These are phyloP conservation scores for Drosophila orena DNA, from an alignment of 1,140 invertebrate species.

Conservation along the genomic window DNA sequence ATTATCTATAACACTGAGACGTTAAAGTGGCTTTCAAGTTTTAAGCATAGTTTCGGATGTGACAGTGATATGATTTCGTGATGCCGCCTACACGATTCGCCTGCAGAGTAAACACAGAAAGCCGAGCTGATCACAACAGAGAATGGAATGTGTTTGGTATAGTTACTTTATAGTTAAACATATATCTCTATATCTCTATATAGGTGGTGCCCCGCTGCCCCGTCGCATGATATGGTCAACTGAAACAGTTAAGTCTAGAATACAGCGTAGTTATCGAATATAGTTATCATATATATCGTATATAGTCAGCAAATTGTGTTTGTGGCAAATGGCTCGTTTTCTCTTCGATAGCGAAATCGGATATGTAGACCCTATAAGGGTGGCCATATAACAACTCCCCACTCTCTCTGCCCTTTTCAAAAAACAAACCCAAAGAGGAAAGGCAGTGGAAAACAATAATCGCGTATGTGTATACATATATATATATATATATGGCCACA, in stretches of 20 bases:
- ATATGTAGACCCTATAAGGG: conserved; percentile 51
- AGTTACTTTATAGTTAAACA: conserved; percentile 9
- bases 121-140: conserved; percentile 59
- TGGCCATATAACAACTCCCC: neutral
- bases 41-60: conserved; percentile 37
- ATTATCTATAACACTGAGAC: conserved; percentile 41
- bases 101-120: conserved; percentile 67
- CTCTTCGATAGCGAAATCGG: conserved; percentile 60
- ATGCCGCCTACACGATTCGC: conserved; percentile 4
- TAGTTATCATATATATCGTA: conserved; percentile 25
- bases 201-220: conserved; percentile 53
- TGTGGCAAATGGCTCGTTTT: conserved; percentile 31
- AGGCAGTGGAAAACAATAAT: conserved; percentile 21
- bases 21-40: conserved; percentile 16
- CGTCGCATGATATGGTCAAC: conserved; percentile 47
- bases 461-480: too few species aligned
- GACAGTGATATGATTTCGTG: conserved; percentile 33
- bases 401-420: conserved; percentile 12
- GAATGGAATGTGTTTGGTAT: conserved; percentile 32
- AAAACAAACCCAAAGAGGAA: neutral
- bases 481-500: conserved; percentile 22
- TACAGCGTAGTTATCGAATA: conserved; percentile 26
- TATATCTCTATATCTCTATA: conserved; percentile 37
- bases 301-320: conserved; percentile 67
- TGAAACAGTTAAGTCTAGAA: conserved; percentile 27